These are phyloP conservation scores for Vanessa tameamea DNA, from an alignment of 1,140 invertebrate genomes.

Conservation along the genomic window DNA sequence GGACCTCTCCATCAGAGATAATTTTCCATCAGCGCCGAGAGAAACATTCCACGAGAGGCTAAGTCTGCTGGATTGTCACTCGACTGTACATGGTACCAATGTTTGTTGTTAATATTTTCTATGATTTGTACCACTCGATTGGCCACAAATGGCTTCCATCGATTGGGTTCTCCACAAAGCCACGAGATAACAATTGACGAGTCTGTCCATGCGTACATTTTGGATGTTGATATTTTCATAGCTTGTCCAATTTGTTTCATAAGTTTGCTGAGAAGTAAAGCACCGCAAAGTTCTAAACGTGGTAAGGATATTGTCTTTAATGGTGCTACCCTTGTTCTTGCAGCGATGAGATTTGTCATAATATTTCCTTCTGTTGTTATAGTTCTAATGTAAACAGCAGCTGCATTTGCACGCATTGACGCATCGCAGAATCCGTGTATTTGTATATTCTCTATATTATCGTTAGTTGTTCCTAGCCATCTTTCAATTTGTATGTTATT, in stretches of 20 bases:
- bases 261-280: slow-evolving; percentile 19
- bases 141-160: slow-evolving; percentile 43
- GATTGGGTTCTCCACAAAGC: slow-evolving; percentile 39
- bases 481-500: too few species aligned
- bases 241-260: slow-evolving; percentile 11
- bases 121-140: slow-evolving; percentile 62
- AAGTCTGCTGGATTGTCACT: slow-evolving; percentile 73
- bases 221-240: slow-evolving; percentile 4
- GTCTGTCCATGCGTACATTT: slow-evolving; percentile 14
- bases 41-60: slow-evolving; percentile 55
- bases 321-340: slow-evolving; percentile 24
- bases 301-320: slow-evolving; percentile 29
- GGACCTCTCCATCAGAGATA: slow-evolving; percentile 35
- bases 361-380: neutral
- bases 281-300: slow-evolving; percentile 27
- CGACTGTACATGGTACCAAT: slow-evolving; percentile 71
- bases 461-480: too few species aligned
- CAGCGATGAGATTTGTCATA: neutral
- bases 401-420: slow-evolving; percentile 21
- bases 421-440: too few species aligned
- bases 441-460: too few species aligned
- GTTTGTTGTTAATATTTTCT: slow-evolving; percentile 27
- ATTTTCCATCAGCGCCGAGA: slow-evolving; percentile 4
- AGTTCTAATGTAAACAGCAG: slow-evolving; percentile 18
- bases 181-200: slow-evolving; percentile 7